These are phyloP conservation scores for Cardiocondyla obscurior DNA, from an alignment of 1,140 invertebrate species.

Conservation along the genomic window DNA sequence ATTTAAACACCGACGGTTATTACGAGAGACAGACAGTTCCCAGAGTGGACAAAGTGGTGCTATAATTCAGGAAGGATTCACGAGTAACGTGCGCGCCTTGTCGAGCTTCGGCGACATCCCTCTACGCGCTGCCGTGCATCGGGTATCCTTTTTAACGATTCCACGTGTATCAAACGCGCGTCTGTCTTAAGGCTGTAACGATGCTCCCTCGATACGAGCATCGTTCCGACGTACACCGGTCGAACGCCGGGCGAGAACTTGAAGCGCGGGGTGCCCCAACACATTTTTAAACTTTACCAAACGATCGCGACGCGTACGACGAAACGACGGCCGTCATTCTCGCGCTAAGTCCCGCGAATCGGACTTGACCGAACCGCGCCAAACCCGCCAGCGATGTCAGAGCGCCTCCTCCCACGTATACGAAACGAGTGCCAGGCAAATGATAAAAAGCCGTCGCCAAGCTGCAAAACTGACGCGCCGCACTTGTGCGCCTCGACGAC, in stretches of 20 bases:
- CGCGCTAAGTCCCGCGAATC: too few relatives aligned
- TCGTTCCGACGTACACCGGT: too few relatives aligned
- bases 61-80: constrained; percentile 66
- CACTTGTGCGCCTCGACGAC: neutral
- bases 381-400: too few relatives aligned
- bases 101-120: constrained; percentile 44
- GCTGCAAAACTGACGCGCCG: constrained; percentile 10
- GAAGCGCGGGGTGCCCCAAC: too few relatives aligned
- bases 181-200: too few relatives aligned
- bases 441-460: neutral
- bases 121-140: neutral
- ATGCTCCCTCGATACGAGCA: too few relatives aligned
- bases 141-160: constrained; percentile 57
- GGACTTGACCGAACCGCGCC: too few relatives aligned
- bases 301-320: too few relatives aligned
- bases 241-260: too few relatives aligned
- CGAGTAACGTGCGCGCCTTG: constrained; percentile 50
- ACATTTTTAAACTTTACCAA: too few relatives aligned
- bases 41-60: constrained; percentile 63
- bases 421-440: neutral
- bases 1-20: constrained; percentile 61
- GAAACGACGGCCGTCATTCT: too few relatives aligned
- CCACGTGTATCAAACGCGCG: constrained; percentile 46
- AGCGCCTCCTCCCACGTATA: neutral
- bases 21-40: constrained; percentile 54